A percentile compares a stretch with the other conserved stretches of the same genome.
phyloP scores from a whole-genome alignment of 2,113 vertebrate genomes.

The Phalacrocorax carbo region DNA sequence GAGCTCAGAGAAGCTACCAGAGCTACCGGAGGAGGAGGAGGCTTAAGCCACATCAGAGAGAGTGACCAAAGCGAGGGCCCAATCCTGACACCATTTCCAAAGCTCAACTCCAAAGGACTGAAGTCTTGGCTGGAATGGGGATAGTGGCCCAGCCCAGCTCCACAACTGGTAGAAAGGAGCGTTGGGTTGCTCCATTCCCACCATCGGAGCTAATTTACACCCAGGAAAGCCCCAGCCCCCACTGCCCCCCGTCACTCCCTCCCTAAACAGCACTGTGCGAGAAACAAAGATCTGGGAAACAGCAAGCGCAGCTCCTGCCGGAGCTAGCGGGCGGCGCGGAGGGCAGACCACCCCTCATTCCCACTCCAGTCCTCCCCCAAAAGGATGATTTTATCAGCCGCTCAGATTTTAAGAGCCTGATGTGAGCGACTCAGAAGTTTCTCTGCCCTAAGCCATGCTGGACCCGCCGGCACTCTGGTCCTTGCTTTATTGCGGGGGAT shows the following conservation, averaged over 20 bases:
- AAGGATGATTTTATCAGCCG: not conserved
- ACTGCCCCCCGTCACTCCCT: accelerated
- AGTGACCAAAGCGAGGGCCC: not conserved
- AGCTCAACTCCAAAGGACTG: not conserved
- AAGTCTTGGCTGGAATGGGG: not conserved
- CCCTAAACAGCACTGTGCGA: accelerated
- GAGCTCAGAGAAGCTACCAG: too few relatives aligned
- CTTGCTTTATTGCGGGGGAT: not conserved
- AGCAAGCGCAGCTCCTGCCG: not conserved
- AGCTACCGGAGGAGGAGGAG: not conserved
- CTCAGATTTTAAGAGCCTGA: not conserved
- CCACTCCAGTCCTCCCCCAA: not conserved
- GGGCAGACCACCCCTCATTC: not conserved
- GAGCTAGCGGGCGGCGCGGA: not conserved
- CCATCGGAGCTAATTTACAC: not conserved
- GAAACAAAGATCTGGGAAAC: conserved; percentile 7
- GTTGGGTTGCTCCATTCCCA: not conserved
- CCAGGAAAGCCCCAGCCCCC: not conserved
- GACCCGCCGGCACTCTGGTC: not conserved
- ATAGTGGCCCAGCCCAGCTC: not conserved
- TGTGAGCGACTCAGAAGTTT: not conserved
- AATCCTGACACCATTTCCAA: not conserved
- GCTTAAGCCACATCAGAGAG: not conserved
- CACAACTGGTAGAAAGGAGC: not conserved
- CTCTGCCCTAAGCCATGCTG: not conserved